Conservation (phyloP, 53 echinoderm and acorn worm genomes). For the Antedon mediterranea region DNA sequence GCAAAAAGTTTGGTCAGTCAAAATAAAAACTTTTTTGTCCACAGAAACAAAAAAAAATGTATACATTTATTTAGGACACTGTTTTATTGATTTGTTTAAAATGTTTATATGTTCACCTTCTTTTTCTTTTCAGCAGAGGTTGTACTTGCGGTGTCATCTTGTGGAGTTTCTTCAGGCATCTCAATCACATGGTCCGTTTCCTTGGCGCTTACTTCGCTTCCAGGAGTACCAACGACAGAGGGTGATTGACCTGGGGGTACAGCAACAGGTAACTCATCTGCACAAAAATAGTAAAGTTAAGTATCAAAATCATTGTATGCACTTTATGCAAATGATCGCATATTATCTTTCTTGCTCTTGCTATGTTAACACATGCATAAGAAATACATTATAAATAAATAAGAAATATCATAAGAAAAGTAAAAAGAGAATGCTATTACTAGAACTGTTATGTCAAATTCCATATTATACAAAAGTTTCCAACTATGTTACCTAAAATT, state of each 20-base stretch:
- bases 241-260: background rate
- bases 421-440: too few relatives aligned
- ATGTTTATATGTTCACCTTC: conserved; percentile 33
- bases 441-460: too few relatives aligned
- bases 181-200: conserved; percentile 83
- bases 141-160: conserved; percentile 12
- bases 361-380: too few relatives aligned
- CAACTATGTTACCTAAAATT: too few relatives aligned
- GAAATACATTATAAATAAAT: too few relatives aligned
- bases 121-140: conserved; percentile 34
- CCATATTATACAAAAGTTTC: too few relatives aligned
- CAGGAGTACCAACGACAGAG: conserved; percentile 52
- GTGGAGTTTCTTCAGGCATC: conserved; percentile 67
- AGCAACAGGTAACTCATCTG: background rate
- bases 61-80: background rate
- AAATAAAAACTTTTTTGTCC: background rate
- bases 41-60: background rate
- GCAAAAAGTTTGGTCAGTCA: too few relatives aligned
- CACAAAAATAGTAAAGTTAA: background rate
- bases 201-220: conserved; percentile 46
- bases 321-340: too few relatives aligned
- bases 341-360: too few relatives aligned
- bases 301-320: too few relatives aligned
- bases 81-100: background rate
- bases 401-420: too few relatives aligned